Percentiles rank a stretch among this genome's conserved stretches.
Evolutionary conservation across 2,797 vertebrate genomes (phyloP).

Genomic region (Melanotaenia trifasciata): DNA sequence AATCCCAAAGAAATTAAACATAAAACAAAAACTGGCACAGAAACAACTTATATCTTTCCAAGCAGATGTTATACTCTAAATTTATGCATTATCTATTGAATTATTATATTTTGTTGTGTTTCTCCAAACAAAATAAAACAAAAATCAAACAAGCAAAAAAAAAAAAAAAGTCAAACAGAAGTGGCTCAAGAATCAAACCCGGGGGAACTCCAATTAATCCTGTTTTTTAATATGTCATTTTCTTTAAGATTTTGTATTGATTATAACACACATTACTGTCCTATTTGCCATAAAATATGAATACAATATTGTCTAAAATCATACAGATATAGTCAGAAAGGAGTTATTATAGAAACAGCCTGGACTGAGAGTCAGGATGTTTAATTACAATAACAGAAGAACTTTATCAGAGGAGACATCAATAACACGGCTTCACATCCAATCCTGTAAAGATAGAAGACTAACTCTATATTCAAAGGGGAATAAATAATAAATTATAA

Average conservation of each 20-base stretch:
- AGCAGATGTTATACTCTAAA: too few species aligned
- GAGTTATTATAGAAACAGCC: neutral
- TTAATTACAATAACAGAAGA: slow-evolving; percentile 1
- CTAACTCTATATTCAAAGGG: neutral
- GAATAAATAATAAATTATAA: too few species aligned
- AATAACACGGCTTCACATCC: neutral
- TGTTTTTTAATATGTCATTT: neutral
- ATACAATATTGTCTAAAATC: too few species aligned
- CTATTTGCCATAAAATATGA: too few species aligned
- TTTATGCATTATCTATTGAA: too few species aligned
- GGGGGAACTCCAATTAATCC: slow-evolving; percentile 22
- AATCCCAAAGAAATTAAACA: neutral
- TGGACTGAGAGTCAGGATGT: neutral
- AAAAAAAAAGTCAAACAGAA: neutral
- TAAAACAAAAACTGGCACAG: neutral
- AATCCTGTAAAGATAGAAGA: neutral
- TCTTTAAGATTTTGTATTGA: too few species aligned
- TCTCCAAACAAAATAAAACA: too few species aligned
- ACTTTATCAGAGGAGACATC: neutral
- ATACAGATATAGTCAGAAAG: neutral
- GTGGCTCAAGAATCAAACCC: neutral
- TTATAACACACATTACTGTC: too few species aligned
- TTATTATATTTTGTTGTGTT: too few species aligned
- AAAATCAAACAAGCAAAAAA: too few species aligned
- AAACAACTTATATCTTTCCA: neutral